Evolutionary conservation across 2,113 vertebrate species (phyloP).

Genomic region (Pyxicephalus adspersus): DNA sequence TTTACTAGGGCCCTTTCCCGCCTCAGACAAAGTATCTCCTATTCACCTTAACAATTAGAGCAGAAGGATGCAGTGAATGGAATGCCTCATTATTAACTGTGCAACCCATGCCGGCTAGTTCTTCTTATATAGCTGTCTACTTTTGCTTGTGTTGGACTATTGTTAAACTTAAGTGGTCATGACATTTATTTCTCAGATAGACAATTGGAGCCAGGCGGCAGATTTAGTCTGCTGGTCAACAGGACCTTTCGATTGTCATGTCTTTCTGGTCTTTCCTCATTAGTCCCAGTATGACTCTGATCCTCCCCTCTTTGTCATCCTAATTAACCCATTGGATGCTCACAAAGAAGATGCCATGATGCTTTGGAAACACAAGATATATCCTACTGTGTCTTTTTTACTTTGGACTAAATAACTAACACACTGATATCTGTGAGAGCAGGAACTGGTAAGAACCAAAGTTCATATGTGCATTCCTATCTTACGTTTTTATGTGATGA

Average conservation of each 20-base stretch:
- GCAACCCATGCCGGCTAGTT: slow-evolving; percentile 72
- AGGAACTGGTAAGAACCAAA: not conserved
- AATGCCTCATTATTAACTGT: slow-evolving; percentile 78
- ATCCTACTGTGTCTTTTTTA: slow-evolving; percentile 68
- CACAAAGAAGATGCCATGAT: slow-evolving; percentile 60
- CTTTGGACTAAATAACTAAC: slow-evolving; percentile 64
- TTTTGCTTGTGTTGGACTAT: slow-evolving; percentile 71
- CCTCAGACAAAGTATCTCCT: slow-evolving; percentile 74
- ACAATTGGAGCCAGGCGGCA: slow-evolving; percentile 78
- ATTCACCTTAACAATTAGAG: slow-evolving; percentile 85
- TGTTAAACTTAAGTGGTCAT: slow-evolving; percentile 84
- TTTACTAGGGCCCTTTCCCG: slow-evolving; percentile 73
- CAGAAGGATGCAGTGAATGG: slow-evolving; percentile 81
- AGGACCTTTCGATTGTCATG: slow-evolving; percentile 73
- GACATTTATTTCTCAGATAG: slow-evolving; percentile 79
- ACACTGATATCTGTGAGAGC: slow-evolving; percentile 56
- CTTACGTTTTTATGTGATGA: slow-evolving; percentile 5
- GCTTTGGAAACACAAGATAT: slow-evolving; percentile 72
- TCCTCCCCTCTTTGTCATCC: slow-evolving; percentile 70
- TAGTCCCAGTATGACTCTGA: slow-evolving; percentile 74
- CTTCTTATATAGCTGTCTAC: slow-evolving; percentile 74
- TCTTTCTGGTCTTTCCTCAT: slow-evolving; percentile 73
- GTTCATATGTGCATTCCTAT: slow-evolving; percentile 1
- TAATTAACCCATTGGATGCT: slow-evolving; percentile 69
- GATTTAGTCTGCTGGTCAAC: slow-evolving; percentile 76